A percentile compares a stretch with the other conserved stretches of the same genome.
Conservation (phyloP, 1,140 invertebrate genomes). For the Eciton burchellii region DNA sequence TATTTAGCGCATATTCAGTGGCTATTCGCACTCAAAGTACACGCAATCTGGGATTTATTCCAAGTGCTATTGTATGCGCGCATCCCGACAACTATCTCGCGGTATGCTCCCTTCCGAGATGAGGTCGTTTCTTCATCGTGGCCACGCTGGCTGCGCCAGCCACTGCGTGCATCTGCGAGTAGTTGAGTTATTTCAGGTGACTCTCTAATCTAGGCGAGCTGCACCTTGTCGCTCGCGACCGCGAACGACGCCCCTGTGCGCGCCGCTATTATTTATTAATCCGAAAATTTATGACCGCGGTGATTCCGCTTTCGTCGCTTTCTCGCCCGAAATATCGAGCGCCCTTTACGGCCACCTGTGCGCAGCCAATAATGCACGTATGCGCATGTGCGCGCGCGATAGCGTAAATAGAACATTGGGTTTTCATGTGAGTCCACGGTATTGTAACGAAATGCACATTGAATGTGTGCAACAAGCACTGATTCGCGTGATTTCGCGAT, state of each 20-base stretch:
- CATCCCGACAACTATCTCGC: neutral
- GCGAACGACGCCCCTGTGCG: neutral
- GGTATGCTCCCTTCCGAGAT: constrained; percentile 16
- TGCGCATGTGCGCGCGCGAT: neutral
- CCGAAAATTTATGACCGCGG: constrained; percentile 45
- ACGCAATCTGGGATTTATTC: constrained; percentile 28
- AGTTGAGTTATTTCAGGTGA: constrained; percentile 40
- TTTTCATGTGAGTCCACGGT: neutral
- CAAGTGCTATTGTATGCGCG: constrained; percentile 19
- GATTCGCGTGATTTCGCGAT: constrained; percentile 38
- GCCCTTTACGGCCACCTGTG: constrained; percentile 31
- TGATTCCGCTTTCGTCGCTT: constrained; percentile 45
- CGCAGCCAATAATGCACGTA: constrained; percentile 36
- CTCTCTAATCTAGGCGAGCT: constrained; percentile 36
- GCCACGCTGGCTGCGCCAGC: neutral
- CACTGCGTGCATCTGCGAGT: neutral
- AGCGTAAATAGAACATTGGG: constrained; percentile 51
- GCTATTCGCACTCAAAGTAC: constrained; percentile 12
- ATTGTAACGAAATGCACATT: constrained; percentile 26
- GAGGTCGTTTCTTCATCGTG: constrained; percentile 33
- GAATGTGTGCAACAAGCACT: constrained; percentile 3
- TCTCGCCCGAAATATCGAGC: constrained; percentile 41
- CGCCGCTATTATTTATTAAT: constrained; percentile 43
- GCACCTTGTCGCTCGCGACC: constrained; percentile 33
- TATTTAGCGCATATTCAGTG: constrained; percentile 1